These are phyloP conservation scores for Drosophila murphyi DNA, from an alignment of 1,140 invertebrate genomes.

Conservation along the genomic window DNA sequence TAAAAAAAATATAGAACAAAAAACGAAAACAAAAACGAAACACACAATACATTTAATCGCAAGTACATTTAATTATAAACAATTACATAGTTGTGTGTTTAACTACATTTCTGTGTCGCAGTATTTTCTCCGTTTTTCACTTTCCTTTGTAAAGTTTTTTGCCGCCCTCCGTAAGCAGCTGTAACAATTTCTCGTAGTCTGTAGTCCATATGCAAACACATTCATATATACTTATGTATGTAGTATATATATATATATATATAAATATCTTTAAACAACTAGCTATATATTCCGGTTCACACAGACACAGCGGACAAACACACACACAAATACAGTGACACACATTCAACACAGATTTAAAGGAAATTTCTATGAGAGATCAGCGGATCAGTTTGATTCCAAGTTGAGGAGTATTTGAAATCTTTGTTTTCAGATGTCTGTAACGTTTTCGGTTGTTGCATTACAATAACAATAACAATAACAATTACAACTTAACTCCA, in stretches of 20 bases:
- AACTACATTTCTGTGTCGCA: constrained; percentile 63
- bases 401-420: constrained; percentile 59
- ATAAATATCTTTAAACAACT: constrained; percentile 70
- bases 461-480: constrained; percentile 26
- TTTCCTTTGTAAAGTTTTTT: constrained; percentile 64
- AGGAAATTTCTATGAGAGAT: constrained; percentile 17
- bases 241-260: constrained; percentile 61
- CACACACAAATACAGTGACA: constrained; percentile 32
- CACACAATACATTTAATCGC: constrained; percentile 20
- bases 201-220: constrained; percentile 77
- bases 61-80: constrained; percentile 42
- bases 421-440: constrained; percentile 73
- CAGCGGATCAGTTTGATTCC: constrained; percentile 12
- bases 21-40: constrained; percentile 26
- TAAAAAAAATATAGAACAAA: constrained; percentile 18
- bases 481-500: background rate
- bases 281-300: constrained; percentile 78
- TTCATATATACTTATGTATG: constrained; percentile 75
- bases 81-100: constrained; percentile 56
- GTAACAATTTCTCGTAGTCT: constrained; percentile 71
- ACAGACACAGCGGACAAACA: constrained; percentile 46
- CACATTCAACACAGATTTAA: constrained; percentile 10
- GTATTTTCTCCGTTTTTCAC: constrained; percentile 10
- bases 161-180: constrained; percentile 41
- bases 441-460: constrained; percentile 68